These are phyloP conservation scores for Cassiopea xamachana DNA, from an alignment of 30 jellyfish, hydroid and myxozoan genomes.

Conservation along the genomic window DNA sequence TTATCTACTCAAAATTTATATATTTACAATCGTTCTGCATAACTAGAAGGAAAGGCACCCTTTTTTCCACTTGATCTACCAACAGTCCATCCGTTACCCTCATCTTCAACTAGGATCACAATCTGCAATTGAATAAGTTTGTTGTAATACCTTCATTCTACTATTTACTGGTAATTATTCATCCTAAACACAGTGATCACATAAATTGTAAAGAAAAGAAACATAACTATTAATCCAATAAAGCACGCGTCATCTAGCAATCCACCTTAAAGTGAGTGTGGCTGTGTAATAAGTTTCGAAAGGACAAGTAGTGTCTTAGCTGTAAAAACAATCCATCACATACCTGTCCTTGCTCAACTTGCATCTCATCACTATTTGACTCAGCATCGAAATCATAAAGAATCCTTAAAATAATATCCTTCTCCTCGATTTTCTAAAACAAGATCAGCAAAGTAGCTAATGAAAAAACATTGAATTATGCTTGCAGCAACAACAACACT, in stretches of 20 bases:
- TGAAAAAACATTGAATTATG: not conserved
- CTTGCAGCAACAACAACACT: too few species aligned
- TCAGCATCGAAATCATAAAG: slow-evolving; percentile 82
- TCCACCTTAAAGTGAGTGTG: too few species aligned
- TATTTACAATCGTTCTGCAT: slow-evolving; percentile 50
- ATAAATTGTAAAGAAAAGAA: too few species aligned
- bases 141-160: too few species aligned
- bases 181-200: too few species aligned
- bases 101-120: slow-evolving; percentile 75
- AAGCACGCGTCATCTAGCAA: too few species aligned
- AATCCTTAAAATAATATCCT: slow-evolving; percentile 65
- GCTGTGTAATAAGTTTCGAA: too few species aligned
- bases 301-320: too few species aligned
- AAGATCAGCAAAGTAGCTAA: not conserved
- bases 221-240: too few species aligned
- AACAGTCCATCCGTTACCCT: slow-evolving; percentile 93
- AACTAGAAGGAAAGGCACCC: slow-evolving; percentile 87
- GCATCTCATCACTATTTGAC: slow-evolving; percentile 76
- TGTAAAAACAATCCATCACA: not conserved
- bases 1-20: not conserved
- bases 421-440: slow-evolving; percentile 55
- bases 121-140: slow-evolving; percentile 43
- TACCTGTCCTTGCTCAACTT: slow-evolving; percentile 91
- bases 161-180: too few species aligned
- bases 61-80: slow-evolving; percentile 55